Base-by-base conservation (phyloP, 2,888 invertebrate species). In the Mythimna albipuncta region DNA sequence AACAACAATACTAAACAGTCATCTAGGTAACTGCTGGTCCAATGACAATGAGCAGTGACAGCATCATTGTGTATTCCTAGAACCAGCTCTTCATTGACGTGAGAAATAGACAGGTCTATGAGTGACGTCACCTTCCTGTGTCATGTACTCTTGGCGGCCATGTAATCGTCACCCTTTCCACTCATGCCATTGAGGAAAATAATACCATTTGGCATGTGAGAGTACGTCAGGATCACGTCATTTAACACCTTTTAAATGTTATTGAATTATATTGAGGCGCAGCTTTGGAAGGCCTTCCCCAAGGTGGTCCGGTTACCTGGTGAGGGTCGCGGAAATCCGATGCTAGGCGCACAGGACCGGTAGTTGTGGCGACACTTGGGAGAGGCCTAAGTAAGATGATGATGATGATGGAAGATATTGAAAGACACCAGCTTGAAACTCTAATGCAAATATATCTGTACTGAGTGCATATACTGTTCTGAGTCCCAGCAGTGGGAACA, bases 1-100 rank as follows among this genome's bases (percentile, higher is more conserved):
- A 77, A 38, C 69, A 58, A 41, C 9, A 38, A n/a, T 19, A 59
- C 35, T 59, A 50, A 10, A 41, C 54, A 75, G 32, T 78, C 79
- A 50, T 26, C 54, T n/a, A 62, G 61, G 32, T 41, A 41, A 11
- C 11, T 52, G 41, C 38, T 38, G 52, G 26, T 61, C 55, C 59
- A 47, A 44, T 62, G 74, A 19, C 64, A 83, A 62, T 73, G 83
- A 66, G 7, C 38, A 50, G 52, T 69, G 69, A 58, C 69, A 64
- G 65, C 58, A 83, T 81, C 69, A 70, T 80, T 74, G 57, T 32
- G 19, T 83, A 73, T 81, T 74, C 84, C 67, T 47, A 73, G 75
- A 81, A 83, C 38, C 61, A 38, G 38, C 21, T 70, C 54, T 52
- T 32, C 5, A 79, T 47, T 78, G 54, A 6, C 62, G 65, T 78